Percentiles rank a stretch among this genome's conserved stretches.
Conservation (phyloP, 2,797 vertebrate species). For the Halcyon leucocephala region DNA sequence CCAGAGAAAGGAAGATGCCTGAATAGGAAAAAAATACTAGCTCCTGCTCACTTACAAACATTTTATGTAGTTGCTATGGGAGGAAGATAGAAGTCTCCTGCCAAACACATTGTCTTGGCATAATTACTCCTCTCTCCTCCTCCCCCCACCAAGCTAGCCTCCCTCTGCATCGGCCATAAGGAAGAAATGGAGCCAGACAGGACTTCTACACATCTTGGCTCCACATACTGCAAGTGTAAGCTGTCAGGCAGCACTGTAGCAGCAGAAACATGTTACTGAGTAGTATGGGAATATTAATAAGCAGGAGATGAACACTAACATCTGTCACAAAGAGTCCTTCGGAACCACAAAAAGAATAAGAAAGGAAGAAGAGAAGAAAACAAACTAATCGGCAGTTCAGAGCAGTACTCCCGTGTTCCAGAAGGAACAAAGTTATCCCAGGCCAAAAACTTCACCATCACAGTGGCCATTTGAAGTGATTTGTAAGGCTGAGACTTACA, state of each 20-base stretch:
- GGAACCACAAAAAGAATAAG: background rate
- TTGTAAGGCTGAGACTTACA: background rate
- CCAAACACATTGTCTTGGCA: constrained; percentile 37
- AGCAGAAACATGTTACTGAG: background rate
- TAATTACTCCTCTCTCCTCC: constrained; percentile 21
- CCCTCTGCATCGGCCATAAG: constrained; percentile 53
- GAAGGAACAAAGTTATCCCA: background rate
- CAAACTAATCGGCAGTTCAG: background rate
- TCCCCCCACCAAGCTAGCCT: background rate
- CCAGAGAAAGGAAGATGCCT: constrained; percentile 18
- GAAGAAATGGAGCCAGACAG: constrained; percentile 49
- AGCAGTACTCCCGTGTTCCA: background rate
- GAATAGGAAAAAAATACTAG: background rate
- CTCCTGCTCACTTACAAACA: constrained; percentile 4
- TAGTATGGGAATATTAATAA: constrained; percentile 55
- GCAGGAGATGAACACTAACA: constrained; percentile 35
- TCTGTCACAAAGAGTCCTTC: constrained; percentile 13
- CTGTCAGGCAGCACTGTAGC: constrained; percentile 40
- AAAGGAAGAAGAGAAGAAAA: background rate
- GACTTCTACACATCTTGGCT: constrained; percentile 58
- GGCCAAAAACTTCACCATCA: background rate
- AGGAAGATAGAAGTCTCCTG: constrained; percentile 25
- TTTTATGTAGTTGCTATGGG: background rate
- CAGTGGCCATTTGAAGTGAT: background rate
- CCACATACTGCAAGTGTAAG: background rate